Evolutionary conservation across 2,888 invertebrate species (phyloP), one percentile per base, ranked within the genome.

Genomic region (Orthosia gracilis): DNA sequence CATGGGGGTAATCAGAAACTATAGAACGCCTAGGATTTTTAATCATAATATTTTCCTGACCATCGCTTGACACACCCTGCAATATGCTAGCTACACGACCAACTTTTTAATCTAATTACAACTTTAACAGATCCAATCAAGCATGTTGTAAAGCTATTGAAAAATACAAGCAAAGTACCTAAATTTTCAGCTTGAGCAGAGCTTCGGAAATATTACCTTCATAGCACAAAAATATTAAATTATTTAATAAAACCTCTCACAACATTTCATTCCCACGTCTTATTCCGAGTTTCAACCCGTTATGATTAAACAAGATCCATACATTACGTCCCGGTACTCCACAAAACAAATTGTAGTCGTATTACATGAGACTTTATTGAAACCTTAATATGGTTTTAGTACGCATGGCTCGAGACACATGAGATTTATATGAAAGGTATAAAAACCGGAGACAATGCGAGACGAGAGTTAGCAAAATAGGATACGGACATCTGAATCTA

Each of bases 361-460:
- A 63, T 80, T 63, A 80, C 75, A 63, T 17, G n/a, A 80, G 55
- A 57, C 58, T 72, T 65, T 66, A 80, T 84, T 84, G 84, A 69
- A 74, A 67, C 66, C 75, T 18, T 64, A 67, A 67, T 74, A 74
- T 70, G 69, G 58, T 71, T 83, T 78, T 72, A 80, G 40, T 59
- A 67, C 31, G 55, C 69, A 23, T 47, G 54, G 26, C 65, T 21
- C 49, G 52, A 74, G 85, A 68, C 52, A 80, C 59, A 26, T 45
- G 76, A 80, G 80, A 84, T 63, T 63, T 80, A 80, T 80, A 31
- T 62, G 17, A 23, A 63, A 69, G 18, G 26, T 68, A 67, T 80
- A 83, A 78, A 84, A 84, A 58, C 23, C n/a, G 13, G 26, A 57
- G 40, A n/a, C 55, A 21, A 26, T 31, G 40, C 21, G 40, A 78